These are phyloP conservation scores for Istiophorus platypterus DNA, from an alignment of 2,113 vertebrate genomes.

Conservation along the genomic window DNA sequence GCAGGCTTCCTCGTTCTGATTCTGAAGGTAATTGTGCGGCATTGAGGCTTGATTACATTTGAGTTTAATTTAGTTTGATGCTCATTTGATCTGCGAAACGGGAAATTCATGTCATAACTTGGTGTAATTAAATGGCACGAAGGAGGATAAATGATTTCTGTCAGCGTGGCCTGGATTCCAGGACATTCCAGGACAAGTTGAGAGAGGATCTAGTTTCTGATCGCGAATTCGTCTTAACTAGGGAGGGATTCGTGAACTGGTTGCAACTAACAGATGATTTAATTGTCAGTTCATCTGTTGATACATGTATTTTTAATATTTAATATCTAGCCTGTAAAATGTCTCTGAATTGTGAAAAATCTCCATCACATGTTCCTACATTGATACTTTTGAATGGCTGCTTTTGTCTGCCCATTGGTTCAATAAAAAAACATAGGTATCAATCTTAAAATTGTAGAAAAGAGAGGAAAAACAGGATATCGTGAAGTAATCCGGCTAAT, in stretches of 20 bases:
- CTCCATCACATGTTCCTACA: neutral
- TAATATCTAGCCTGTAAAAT: too few species aligned
- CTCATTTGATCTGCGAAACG: too few species aligned
- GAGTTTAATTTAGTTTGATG: slow-evolving; percentile 1
- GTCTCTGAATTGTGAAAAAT: neutral
- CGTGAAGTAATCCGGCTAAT: too few species aligned
- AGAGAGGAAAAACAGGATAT: too few species aligned
- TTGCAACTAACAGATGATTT: neutral
- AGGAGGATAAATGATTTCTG: neutral
- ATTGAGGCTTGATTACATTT: slow-evolving; percentile 3
- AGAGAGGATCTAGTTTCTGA: neutral
- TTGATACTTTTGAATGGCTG: neutral
- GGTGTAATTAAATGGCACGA: neutral
- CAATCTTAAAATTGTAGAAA: too few species aligned
- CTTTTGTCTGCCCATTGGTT: neutral
- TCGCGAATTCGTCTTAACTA: neutral
- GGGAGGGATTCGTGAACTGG: too few species aligned
- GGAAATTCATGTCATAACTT: too few species aligned
- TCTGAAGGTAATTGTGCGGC: neutral
- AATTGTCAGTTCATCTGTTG: neutral
- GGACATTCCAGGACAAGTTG: neutral
- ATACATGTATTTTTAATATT: too few species aligned
- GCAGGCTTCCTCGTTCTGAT: neutral
- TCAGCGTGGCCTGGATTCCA: too few species aligned
- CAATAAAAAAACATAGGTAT: neutral